Evolutionary conservation across 1,140 invertebrate genomes (phyloP), one percentile per base, ranked within the genome.

Genomic region (Gonioctena quinquepunctata): DNA sequence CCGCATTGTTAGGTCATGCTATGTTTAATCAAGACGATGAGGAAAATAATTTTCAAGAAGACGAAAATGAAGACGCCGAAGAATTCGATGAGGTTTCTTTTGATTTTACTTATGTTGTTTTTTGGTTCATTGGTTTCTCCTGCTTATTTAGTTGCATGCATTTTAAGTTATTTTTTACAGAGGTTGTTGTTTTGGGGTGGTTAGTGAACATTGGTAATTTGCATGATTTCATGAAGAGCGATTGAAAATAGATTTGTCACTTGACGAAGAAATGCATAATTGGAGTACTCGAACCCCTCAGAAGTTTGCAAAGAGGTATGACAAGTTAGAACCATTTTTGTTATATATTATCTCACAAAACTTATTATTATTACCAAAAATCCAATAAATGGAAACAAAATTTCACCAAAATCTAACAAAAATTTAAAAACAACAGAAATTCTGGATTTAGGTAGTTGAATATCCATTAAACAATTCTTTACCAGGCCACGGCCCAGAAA

Each of bases 51-150:
- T 86, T 86, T 76, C 86, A 85, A 42, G 87, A 87, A 74, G 86
- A 87, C 80, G 87, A 88, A 72, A 79, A 79, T 28, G 86, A 83
- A 64, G 87, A 87, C 73, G 84, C 84, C 59, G 87, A 88, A 79
- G 87, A 88, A 68, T 87, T 85, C 79, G 87, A 88, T 80, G 87
- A 88, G 86, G 87, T 88, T 78, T 71, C 72, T 65, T 71, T 74
- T 65, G 48, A 50, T 68, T 66, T 60, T 59, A 65, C 16, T 71
- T 68, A 27, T 68, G 50, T 60, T 25, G 11, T 60, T 22, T 27
- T 60, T 60, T 60, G 7, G 21, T 60, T 60, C 22, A 26, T 42
- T 42, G 26, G n/a, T 23, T 54, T 63, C n/a, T 13, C 57, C 8
- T 52, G 49, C 52, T 48, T 33, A 19, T 50, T 48, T 48, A 61